Percentiles rank a stretch among this genome's conserved stretches.
These are phyloP conservation scores for Ptiloglossa arizonensis DNA, from an alignment of 1,140 invertebrate genomes.

Conservation along the genomic window DNA sequence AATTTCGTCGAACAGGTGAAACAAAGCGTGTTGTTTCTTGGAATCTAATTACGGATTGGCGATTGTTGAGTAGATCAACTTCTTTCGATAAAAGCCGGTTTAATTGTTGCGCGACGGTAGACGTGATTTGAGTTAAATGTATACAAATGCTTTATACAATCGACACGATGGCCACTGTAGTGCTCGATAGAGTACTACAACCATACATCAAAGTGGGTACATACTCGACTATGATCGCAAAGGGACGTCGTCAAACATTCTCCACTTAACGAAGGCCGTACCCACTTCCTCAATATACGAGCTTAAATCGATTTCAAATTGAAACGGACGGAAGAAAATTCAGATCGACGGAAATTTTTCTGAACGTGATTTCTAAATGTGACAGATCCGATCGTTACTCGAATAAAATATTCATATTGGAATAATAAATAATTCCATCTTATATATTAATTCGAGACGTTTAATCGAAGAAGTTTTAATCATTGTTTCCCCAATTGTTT, in stretches of 20 bases:
- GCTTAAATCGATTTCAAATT: not conserved
- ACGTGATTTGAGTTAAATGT: not conserved
- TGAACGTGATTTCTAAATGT: not conserved
- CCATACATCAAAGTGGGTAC: not conserved
- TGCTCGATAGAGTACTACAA: not conserved
- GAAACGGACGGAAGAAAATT: too few species aligned
- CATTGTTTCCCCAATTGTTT: too few species aligned
- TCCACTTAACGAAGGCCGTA: not conserved
- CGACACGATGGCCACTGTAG: not conserved
- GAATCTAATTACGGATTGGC: not conserved
- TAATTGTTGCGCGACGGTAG: not conserved
- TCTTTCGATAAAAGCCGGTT: too few species aligned
- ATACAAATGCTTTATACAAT: not conserved
- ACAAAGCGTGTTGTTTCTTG: not conserved
- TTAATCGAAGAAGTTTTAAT: too few species aligned
- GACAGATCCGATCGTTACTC: not conserved
- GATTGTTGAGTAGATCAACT: too few species aligned
- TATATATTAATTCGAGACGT: too few species aligned
- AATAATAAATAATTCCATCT: too few species aligned
- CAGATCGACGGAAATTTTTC: not conserved
- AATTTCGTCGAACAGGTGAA: constrained; percentile 11
- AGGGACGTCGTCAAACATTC: constrained; percentile 1
- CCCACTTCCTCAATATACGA: not conserved
- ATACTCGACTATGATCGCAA: not conserved
- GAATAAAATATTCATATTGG: too few species aligned